These are phyloP conservation scores for Sesamia nonagrioides DNA, from an alignment of 1,140 invertebrate genomes.

Conservation along the genomic window DNA sequence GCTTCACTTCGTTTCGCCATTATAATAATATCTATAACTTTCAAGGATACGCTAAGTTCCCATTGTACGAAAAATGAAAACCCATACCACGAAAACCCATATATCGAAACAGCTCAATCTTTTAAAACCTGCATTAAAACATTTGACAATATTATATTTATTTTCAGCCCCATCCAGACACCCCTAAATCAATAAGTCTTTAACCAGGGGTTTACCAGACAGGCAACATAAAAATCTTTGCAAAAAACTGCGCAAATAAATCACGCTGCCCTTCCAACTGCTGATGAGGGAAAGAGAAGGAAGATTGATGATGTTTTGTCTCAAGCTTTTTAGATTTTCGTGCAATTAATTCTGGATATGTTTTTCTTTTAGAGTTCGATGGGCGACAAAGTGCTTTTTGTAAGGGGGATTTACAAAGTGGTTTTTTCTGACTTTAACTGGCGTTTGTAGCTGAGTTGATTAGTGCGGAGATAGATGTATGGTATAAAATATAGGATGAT, in stretches of 20 bases:
- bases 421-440: background rate
- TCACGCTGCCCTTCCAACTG: slow-evolving; percentile 19
- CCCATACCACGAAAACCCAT: too few species aligned
- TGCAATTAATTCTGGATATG: slow-evolving; percentile 35
- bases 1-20: too few species aligned
- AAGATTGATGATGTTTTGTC: slow-evolving; percentile 48
- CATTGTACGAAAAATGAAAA: too few species aligned
- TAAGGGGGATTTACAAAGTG: background rate
- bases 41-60: too few species aligned
- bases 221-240: slow-evolving; percentile 40
- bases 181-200: slow-evolving; percentile 22
- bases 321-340: slow-evolving; percentile 21
- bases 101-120: too few species aligned
- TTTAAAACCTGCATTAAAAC: too few species aligned
- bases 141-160: too few species aligned
- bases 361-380: background rate
- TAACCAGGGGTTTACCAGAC: slow-evolving; percentile 41
- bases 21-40: too few species aligned
- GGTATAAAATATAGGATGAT: too few species aligned
- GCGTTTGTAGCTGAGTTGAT: background rate
- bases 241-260: slow-evolving; percentile 46
- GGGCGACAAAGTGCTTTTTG: background rate
- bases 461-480: background rate
- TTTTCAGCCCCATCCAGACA: too few species aligned
- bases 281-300: slow-evolving; percentile 32